These are phyloP conservation scores for Arctia plantaginis DNA, from an alignment of 2,888 invertebrate species.

Conservation along the genomic window DNA sequence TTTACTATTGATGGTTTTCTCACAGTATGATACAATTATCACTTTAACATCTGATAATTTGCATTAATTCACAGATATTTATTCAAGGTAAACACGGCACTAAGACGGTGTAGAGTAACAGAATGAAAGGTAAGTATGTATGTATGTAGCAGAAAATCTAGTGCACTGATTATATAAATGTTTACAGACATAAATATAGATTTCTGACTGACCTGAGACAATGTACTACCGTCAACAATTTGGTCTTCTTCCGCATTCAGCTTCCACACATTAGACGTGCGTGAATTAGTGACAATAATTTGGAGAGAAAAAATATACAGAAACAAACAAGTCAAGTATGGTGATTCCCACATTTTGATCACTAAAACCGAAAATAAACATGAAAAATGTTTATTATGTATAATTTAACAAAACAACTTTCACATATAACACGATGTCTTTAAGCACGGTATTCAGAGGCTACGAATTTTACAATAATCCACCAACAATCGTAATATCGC, in stretches of 20 bases:
- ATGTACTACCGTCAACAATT: conserved; percentile 89
- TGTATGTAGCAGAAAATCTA: conserved; percentile 52
- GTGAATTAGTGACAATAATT: conserved; percentile 91
- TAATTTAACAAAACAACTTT: conserved; percentile 59
- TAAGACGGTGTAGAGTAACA: conserved; percentile 49
- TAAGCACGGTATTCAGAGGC: conserved; percentile 61
- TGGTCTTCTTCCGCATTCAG: conserved; percentile 91
- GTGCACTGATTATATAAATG: conserved; percentile 74
- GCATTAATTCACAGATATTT: conserved; percentile 34
- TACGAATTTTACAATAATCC: conserved; percentile 63
- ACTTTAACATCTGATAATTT: conserved; percentile 10
- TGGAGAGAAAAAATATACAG: conserved; percentile 91
- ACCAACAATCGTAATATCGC: conserved; percentile 58
- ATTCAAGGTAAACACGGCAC: conserved; percentile 61
- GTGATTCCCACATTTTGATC: conserved; percentile 85
- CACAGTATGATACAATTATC: conserved; percentile 23
- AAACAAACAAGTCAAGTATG: conserved; percentile 88
- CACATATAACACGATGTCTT: conserved; percentile 62
- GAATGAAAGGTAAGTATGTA: conserved; percentile 54
- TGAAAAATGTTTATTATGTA: conserved; percentile 61
- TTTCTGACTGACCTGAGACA: conserved; percentile 82
- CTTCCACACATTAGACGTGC: conserved; percentile 94
- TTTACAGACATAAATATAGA: conserved; percentile 50
- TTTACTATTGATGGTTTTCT: conserved; percentile 13
- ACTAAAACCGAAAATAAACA: conserved; percentile 67